Conservation (phyloP, 2,888 invertebrate genomes). For the Bombylius discolor region DNA sequence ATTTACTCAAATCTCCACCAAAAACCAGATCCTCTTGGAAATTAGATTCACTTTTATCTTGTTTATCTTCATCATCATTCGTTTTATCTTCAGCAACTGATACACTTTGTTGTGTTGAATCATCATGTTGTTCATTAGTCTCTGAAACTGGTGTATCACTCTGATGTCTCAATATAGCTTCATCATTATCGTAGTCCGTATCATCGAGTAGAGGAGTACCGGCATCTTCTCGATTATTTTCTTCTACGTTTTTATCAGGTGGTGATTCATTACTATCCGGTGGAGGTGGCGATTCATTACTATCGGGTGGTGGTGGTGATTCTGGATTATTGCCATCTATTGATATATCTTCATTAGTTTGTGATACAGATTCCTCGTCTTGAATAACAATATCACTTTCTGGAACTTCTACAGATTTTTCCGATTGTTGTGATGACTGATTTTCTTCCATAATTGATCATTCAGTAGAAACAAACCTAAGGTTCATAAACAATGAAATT, state of each 20-base stretch:
- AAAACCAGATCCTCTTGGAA: constrained; percentile 9
- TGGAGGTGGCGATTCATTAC: too few relatives aligned
- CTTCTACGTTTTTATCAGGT: too few relatives aligned
- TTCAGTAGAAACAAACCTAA: too few relatives aligned
- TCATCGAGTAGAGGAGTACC: background rate
- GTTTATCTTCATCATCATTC: background rate
- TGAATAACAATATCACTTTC: too few relatives aligned
- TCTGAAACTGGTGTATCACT: background rate
- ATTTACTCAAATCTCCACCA: constrained; percentile 7
- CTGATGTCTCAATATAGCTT: background rate
- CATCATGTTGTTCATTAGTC: background rate
- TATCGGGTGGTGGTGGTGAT: too few relatives aligned
- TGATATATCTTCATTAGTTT: too few relatives aligned
- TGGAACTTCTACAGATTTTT: background rate
- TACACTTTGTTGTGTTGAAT: background rate
- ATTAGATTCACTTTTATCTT: background rate
- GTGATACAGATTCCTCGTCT: too few relatives aligned
- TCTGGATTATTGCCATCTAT: too few relatives aligned
- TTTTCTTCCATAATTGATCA: background rate
- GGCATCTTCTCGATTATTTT: background rate
- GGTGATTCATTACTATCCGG: background rate
- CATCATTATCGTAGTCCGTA: background rate
- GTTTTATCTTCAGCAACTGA: background rate
- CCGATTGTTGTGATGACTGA: background rate
- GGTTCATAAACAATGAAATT: too few relatives aligned